These are phyloP conservation scores for Camponotus pennsylvanicus DNA, from an alignment of 1,140 invertebrate genomes.

Conservation along the genomic window DNA sequence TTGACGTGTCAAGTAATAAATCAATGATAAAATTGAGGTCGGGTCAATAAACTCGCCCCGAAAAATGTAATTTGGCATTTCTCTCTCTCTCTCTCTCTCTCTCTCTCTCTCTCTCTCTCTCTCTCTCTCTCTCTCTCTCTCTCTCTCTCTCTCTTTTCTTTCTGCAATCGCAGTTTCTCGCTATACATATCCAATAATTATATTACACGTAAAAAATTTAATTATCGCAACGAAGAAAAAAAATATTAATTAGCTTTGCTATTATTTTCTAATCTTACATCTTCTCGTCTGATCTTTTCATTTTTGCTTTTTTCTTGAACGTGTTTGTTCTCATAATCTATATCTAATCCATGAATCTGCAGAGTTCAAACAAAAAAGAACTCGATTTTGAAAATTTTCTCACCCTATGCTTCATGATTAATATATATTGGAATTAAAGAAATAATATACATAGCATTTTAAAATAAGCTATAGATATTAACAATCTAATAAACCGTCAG, in stretches of 20 bases:
- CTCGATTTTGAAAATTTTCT: background rate
- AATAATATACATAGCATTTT: conserved; percentile 1
- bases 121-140: background rate
- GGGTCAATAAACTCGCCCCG: background rate
- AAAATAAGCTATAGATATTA: background rate
- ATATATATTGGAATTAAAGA: background rate
- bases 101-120: background rate
- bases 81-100: background rate
- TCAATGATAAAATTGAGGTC: conserved; percentile 10
- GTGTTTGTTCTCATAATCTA: background rate
- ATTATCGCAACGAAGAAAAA: background rate
- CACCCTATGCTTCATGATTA: background rate
- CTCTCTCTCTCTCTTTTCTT: background rate
- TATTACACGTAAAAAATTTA: conserved; percentile 11
- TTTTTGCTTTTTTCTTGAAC: background rate
- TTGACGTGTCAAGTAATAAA: conserved; percentile 18
- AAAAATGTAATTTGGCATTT: conserved; percentile 16
- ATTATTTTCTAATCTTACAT: background rate
- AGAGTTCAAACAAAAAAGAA: background rate
- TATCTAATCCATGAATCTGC: background rate
- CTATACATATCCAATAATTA: background rate
- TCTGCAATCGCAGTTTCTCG: background rate
- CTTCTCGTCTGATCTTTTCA: background rate
- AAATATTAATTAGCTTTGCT: background rate
- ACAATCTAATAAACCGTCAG: too few species aligned